A percentile compares a stretch with the other conserved stretches of the same genome.
Evolutionary conservation across 2,113 vertebrate genomes (phyloP).

Genomic region (Vulpes lagopus): DNA sequence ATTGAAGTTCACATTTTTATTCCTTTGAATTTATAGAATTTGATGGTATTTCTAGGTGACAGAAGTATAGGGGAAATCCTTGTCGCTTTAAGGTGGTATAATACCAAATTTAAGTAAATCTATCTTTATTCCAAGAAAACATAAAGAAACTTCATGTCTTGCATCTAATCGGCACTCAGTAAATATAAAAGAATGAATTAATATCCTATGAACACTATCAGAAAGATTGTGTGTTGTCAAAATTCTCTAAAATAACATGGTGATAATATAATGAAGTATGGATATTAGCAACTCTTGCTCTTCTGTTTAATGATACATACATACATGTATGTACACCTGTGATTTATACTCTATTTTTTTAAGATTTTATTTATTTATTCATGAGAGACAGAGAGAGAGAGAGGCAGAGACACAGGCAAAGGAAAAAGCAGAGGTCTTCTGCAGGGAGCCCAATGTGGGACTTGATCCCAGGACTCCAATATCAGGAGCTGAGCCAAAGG

Average conservation of each 20-base stretch:
- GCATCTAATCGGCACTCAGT: not conserved
- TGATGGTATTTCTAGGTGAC: conserved; percentile 33
- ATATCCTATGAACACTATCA: not conserved
- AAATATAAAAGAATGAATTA: not conserved
- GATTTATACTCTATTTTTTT: not conserved
- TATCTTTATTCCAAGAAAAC: conserved; percentile 44
- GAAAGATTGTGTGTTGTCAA: not conserved
- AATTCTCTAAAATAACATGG: not conserved
- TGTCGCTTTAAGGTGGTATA: not conserved
- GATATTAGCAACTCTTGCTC: not conserved
- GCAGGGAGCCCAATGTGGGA: too few relatives aligned
- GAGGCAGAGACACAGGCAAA: too few relatives aligned
- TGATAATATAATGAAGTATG: not conserved
- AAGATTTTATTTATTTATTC: too few relatives aligned
- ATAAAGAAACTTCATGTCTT: not conserved
- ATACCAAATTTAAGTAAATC: not conserved
- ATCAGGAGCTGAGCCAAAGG: too few relatives aligned
- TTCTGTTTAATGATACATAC: conserved; percentile 10
- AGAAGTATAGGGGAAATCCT: conserved; percentile 6
- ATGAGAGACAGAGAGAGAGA: too few relatives aligned
- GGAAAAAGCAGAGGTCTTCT: too few relatives aligned
- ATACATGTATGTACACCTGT: not conserved
- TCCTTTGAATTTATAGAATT: conserved; percentile 1
- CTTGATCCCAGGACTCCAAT: too few relatives aligned
- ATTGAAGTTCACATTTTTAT: not conserved